These are phyloP conservation scores for Scytalopus superciliaris DNA, from an alignment of 2,113 vertebrate species.

Conservation along the genomic window DNA sequence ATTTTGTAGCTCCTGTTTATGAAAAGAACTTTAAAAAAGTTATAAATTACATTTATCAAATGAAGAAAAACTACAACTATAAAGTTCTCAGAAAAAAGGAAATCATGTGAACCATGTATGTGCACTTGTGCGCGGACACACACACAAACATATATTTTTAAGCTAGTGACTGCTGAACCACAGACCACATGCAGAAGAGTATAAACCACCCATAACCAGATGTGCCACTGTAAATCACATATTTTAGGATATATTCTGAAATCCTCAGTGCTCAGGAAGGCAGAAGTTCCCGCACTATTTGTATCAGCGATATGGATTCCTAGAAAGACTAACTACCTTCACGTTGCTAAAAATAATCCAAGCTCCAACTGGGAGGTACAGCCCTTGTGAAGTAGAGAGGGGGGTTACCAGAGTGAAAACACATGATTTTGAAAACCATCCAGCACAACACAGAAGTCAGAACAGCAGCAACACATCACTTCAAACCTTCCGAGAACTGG, in stretches of 20 bases:
- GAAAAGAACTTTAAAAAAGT: slow-evolving; percentile 15
- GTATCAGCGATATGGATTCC: background rate
- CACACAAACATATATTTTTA: slow-evolving; percentile 9
- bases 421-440: background rate
- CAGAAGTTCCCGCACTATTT: background rate
- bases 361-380: background rate
- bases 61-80: slow-evolving; percentile 6
- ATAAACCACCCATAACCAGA: slow-evolving; percentile 49
- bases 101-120: background rate
- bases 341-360: background rate
- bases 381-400: background rate
- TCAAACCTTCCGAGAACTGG: background rate
- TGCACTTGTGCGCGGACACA: background rate
- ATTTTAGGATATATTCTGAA: slow-evolving; percentile 15
- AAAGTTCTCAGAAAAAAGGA: slow-evolving; percentile 12
- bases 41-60: slow-evolving; percentile 45
- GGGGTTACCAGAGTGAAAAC: background rate
- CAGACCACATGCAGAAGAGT: slow-evolving; percentile 47
- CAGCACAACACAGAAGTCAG: background rate
- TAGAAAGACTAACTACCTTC: slow-evolving; percentile 12
- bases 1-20: slow-evolving; percentile 52
- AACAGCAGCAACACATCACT: background rate
- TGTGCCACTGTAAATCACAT: slow-evolving; percentile 19
- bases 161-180: slow-evolving; percentile 35
- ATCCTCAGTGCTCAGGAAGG: background rate